A percentile compares a stretch with the other conserved stretches of the same genome.
Evolutionary conservation across 2,113 vertebrate genomes (phyloP).

Genomic region (Hypanus sabinus): DNA sequence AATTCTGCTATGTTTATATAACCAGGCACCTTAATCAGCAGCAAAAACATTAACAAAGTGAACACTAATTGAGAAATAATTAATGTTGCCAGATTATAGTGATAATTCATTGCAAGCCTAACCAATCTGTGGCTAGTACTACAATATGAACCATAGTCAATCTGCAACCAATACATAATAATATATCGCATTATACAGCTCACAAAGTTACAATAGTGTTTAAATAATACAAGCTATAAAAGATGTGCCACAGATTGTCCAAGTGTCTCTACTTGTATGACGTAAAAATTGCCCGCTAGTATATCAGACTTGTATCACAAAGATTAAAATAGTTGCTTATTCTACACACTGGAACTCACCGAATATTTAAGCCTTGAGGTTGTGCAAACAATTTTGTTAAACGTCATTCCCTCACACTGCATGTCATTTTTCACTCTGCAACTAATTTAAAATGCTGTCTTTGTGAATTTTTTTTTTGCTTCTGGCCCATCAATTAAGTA

Average conservation of each 20-base stretch:
- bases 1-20: not conserved
- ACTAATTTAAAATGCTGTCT: conserved; percentile 12
- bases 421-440: not conserved
- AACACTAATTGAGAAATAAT: not conserved
- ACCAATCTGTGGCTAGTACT: not conserved
- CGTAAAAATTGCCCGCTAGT: not conserved
- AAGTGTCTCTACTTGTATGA: not conserved
- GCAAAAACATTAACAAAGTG: not conserved
- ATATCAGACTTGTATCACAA: not conserved
- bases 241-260: not conserved
- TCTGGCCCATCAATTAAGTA: not conserved
- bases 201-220: not conserved
- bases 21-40: not conserved
- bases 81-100: not conserved
- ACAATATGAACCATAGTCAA: not conserved
- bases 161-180: not conserved
- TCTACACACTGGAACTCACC: not conserved
- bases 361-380: not conserved
- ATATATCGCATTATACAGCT: no score
- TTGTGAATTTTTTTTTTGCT: not conserved
- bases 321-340: not conserved
- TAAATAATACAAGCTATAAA: not conserved
- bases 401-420: not conserved
- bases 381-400: not conserved
- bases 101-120: not conserved